Evolutionary conservation across 2,888 invertebrate genomes (phyloP).

Genomic region (Himalopsyche anomala): DNA sequence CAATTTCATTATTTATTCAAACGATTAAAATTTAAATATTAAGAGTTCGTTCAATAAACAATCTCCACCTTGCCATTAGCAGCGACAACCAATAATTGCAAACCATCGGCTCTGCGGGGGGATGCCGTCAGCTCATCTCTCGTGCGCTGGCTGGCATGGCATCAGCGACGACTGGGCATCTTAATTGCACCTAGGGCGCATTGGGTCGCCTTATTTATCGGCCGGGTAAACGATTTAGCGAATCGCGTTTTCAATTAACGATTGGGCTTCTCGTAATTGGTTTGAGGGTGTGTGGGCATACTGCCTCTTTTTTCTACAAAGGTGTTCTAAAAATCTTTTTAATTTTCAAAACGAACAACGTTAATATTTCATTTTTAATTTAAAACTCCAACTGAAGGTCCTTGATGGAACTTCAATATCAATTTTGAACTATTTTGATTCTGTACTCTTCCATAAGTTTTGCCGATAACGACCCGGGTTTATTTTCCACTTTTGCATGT

Average conservation of each 20-base stretch:
- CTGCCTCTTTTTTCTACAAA: background rate
- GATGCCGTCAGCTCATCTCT: slow-evolving; percentile 19
- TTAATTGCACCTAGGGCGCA: slow-evolving; percentile 31
- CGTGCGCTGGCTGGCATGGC: background rate
- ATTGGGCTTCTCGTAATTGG: background rate
- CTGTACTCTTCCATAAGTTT: too few species aligned
- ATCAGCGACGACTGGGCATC: background rate
- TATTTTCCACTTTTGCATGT: too few species aligned
- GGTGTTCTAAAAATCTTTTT: background rate
- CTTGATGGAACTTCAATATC: too few species aligned
- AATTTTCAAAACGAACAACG: too few species aligned
- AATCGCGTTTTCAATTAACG: slow-evolving; percentile 30
- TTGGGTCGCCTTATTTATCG: slow-evolving; percentile 13
- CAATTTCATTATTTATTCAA: background rate
- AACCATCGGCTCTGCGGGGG: background rate
- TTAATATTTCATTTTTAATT: too few species aligned
- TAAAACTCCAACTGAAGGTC: too few species aligned
- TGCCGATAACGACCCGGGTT: too few species aligned
- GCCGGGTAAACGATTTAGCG: slow-evolving; percentile 11
- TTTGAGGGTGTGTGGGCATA: slow-evolving; percentile 15
- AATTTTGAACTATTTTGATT: too few species aligned
- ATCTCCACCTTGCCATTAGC: slow-evolving; percentile 4
- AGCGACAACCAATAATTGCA: background rate
- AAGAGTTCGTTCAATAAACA: background rate
- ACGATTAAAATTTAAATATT: background rate